These are phyloP conservation scores for Epinephelus coioides DNA, from an alignment of 2,797 vertebrate genomes.

Conservation along the genomic window DNA sequence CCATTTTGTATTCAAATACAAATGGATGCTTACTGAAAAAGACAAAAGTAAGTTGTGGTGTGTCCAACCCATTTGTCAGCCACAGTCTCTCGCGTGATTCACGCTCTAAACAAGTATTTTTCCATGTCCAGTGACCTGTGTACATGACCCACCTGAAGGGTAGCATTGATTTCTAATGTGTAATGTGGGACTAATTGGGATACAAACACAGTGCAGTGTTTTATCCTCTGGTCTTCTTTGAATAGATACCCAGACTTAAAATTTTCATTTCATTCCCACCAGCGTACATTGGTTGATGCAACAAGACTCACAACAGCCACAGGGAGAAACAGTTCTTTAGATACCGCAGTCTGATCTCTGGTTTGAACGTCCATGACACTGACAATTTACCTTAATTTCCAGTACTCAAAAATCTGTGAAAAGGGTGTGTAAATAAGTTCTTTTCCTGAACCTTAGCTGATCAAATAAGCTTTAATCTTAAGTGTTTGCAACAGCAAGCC, in stretches of 20 bases:
- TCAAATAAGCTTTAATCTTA: not conserved
- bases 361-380: not conserved
- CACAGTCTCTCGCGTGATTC: not conserved
- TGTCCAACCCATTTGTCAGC: not conserved
- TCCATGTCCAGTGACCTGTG: not conserved
- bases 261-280: not conserved
- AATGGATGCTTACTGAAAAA: not conserved
- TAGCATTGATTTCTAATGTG: not conserved
- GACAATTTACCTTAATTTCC: not conserved
- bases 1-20: not conserved
- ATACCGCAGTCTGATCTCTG: not conserved
- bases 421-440: not conserved
- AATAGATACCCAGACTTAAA: not conserved
- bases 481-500: not conserved
- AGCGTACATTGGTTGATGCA: not conserved
- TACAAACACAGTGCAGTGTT: not conserved
- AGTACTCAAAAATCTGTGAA: not conserved
- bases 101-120: not conserved
- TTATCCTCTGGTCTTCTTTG: not conserved
- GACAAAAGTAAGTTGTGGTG: not conserved
- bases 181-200: not conserved
- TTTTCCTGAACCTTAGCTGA: not conserved
- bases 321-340: not conserved
- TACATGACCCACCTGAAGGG: not conserved
- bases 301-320: not conserved